Conservation (phyloP, 2,888 invertebrate species). For the Tortrix viridana region DNA sequence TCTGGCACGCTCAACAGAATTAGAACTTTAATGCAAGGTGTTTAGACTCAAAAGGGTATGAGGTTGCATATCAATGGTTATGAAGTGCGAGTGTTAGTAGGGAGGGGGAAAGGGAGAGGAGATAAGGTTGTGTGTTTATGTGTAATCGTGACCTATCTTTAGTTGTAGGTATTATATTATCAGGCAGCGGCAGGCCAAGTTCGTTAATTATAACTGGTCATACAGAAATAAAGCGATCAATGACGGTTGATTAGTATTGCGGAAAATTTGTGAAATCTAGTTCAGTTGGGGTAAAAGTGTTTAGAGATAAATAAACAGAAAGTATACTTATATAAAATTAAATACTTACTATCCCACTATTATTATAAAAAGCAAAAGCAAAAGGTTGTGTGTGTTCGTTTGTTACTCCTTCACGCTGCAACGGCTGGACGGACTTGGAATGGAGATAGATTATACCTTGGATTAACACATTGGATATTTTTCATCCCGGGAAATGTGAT, state of each 20-base stretch:
- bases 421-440: no score
- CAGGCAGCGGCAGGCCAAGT: slow-evolving; percentile 36
- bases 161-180: slow-evolving; percentile 48
- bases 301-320: no score
- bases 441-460: no score
- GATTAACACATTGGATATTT: no score
- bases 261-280: background rate
- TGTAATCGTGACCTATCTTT: slow-evolving; percentile 50
- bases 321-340: no score
- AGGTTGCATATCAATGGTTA: slow-evolving; percentile 42
- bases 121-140: slow-evolving; percentile 49
- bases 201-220: slow-evolving; percentile 37
- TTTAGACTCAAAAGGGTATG: slow-evolving; percentile 39
- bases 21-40: slow-evolving; percentile 26
- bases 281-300: no score
- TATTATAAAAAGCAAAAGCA: no score
- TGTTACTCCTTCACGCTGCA: no score
- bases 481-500: no score
- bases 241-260: background rate
- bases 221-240: slow-evolving; percentile 22
- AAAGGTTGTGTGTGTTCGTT: no score
- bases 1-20: slow-evolving; percentile 37
- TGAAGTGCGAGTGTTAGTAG: slow-evolving; percentile 51
- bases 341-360: no score
- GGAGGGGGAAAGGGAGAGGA: slow-evolving; percentile 43